Conservation (phyloP, 2,888 invertebrate genomes). For the Saturnia japonica region DNA sequence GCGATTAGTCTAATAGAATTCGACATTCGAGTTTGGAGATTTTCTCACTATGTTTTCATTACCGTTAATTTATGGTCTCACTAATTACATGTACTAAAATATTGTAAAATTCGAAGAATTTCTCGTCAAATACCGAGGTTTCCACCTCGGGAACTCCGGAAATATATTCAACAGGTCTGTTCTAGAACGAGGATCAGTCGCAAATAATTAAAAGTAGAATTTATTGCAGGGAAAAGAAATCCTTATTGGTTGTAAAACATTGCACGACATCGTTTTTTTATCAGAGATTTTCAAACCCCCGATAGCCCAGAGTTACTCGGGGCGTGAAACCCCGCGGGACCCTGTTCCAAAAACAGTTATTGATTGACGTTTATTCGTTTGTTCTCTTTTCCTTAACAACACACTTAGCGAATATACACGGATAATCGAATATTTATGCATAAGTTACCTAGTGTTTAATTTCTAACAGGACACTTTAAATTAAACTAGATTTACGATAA, state of each 20-base stretch:
- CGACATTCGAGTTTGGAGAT: not conserved
- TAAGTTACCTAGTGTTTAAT: too few species aligned
- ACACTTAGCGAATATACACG: not conserved
- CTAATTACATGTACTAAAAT: not conserved
- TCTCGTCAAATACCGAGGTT: not conserved
- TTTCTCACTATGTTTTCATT: not conserved
- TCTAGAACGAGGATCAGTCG: not conserved
- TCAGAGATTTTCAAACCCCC: not conserved
- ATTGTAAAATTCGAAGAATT: not conserved
- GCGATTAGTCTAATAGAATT: not conserved
- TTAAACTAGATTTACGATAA: too few species aligned
- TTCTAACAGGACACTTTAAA: too few species aligned
- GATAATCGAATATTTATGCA: not conserved
- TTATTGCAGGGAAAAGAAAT: not conserved
- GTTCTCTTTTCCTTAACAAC: conserved; percentile 29
- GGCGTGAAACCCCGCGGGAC: conserved; percentile 20
- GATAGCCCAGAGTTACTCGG: not conserved
- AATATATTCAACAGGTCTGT: not conserved
- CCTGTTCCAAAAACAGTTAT: conserved; percentile 17
- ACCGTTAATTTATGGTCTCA: not conserved
- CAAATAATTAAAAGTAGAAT: not conserved
- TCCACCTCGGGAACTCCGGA: not conserved
- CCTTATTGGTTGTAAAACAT: not conserved
- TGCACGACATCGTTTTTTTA: not conserved
- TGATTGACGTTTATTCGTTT: conserved; percentile 40